phyloP scores from a whole-genome alignment of 1,140 invertebrate species.

The Macrotrachela quadricornifera region DNA sequence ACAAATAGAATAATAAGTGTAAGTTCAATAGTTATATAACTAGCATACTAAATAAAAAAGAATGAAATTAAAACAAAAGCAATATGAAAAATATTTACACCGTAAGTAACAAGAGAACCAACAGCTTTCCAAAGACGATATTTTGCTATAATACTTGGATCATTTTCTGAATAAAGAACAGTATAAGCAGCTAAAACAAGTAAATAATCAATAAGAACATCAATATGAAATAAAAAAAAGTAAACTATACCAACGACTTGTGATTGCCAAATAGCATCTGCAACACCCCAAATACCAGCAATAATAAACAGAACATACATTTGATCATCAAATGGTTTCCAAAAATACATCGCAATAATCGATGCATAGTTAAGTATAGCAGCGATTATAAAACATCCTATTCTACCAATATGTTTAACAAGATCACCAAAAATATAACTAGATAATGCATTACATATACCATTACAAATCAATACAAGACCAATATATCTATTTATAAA shows the following conservation, averaged over 20 bases:
- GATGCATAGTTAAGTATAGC: conserved; percentile 16
- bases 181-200: too few relatives aligned
- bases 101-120: too few relatives aligned
- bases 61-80: too few relatives aligned
- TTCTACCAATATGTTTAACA: conserved; percentile 70
- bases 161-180: too few relatives aligned
- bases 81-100: too few relatives aligned
- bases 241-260: too few relatives aligned
- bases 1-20: too few relatives aligned
- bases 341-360: conserved; percentile 30
- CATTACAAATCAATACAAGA: conserved; percentile 84
- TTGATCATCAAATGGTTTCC: conserved; percentile 54
- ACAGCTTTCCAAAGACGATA: conserved; percentile 1
- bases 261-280: conserved; percentile 40
- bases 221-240: too few relatives aligned
- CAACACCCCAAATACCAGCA: conserved; percentile 69
- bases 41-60: too few relatives aligned
- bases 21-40: too few relatives aligned
- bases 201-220: too few relatives aligned
- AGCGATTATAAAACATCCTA: conserved; percentile 57
- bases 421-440: conserved; percentile 66
- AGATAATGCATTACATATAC: conserved; percentile 64
- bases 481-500: conserved; percentile 44
- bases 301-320: conserved; percentile 60
- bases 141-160: too few relatives aligned